phyloP scores from a whole-genome alignment of 1,140 invertebrate genomes.

The Rhagoletis pomonella region DNA sequence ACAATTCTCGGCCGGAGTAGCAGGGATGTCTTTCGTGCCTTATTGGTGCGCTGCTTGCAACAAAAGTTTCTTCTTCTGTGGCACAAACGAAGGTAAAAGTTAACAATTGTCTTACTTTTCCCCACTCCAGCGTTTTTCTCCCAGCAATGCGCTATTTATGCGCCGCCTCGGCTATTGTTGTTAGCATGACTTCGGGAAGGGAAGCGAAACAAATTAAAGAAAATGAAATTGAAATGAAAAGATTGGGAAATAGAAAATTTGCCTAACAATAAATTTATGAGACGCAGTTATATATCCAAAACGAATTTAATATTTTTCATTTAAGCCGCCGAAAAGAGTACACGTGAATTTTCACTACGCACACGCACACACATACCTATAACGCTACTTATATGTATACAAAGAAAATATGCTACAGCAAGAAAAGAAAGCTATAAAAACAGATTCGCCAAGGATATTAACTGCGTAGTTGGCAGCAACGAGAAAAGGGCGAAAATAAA shows the following conservation, averaged over 20 bases:
- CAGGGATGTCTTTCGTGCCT: not conserved
- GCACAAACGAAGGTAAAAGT: not conserved
- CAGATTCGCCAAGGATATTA: constrained; percentile 2
- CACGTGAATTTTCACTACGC: not conserved
- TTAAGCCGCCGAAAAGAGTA: not conserved
- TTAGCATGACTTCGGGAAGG: not conserved
- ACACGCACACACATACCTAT: not conserved
- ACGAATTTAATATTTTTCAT: not conserved
- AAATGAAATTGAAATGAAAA: constrained; percentile 10
- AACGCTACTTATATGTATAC: too few species aligned
- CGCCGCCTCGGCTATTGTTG: not conserved
- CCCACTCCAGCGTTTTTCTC: not conserved
- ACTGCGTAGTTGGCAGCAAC: constrained; percentile 2
- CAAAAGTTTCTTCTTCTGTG: not conserved
- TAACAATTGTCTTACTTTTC: not conserved
- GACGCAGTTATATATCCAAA: not conserved
- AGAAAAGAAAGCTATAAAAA: too few species aligned
- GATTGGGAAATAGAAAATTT: constrained; percentile 29
- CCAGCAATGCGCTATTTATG: not conserved
- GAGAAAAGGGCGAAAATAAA: not conserved
- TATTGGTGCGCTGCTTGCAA: too few species aligned
- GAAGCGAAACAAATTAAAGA: not conserved
- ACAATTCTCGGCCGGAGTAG: not conserved
- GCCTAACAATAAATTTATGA: constrained; percentile 44
- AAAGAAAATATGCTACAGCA: not conserved